Evolutionary conservation across 2,797 vertebrate genomes (phyloP).

Genomic region (Pachyuromys duprasi): DNA sequence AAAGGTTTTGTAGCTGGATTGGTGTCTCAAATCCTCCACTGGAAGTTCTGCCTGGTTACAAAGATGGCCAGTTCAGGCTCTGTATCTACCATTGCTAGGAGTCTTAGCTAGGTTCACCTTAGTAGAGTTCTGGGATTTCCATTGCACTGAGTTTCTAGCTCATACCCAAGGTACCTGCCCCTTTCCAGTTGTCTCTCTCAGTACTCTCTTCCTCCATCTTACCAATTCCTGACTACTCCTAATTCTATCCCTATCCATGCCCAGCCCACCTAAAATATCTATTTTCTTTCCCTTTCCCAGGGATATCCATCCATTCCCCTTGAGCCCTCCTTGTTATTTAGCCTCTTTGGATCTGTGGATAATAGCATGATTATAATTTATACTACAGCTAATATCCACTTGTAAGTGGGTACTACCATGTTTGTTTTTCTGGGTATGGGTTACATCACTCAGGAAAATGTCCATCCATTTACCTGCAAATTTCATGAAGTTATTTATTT

Average conservation of each 20-base stretch:
- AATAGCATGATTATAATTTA: not conserved
- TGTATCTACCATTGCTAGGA: not conserved
- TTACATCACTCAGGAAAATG: not conserved
- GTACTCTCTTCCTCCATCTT: not conserved
- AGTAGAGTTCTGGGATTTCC: not conserved
- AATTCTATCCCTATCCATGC: not conserved
- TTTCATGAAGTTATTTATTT: not conserved
- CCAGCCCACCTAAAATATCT: not conserved
- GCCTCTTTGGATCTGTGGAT: not conserved
- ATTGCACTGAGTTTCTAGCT: not conserved
- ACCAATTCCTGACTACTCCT: not conserved
- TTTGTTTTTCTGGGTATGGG: not conserved
- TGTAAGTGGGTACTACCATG: not conserved
- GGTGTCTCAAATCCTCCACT: not conserved
- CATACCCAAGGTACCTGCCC: not conserved
- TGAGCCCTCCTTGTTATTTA: not conserved
- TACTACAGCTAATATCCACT: not conserved
- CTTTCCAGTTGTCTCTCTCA: not conserved
- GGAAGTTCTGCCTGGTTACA: not conserved
- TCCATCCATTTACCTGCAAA: not conserved
- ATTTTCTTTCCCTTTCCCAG: not conserved
- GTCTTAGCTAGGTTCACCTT: not conserved
- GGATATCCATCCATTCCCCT: not conserved
- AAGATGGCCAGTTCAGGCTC: not conserved
- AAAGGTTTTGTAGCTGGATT: not conserved